phyloP scores from a whole-genome alignment of 2,113 vertebrate genomes.

The Odobenus rosmarus region DNA sequence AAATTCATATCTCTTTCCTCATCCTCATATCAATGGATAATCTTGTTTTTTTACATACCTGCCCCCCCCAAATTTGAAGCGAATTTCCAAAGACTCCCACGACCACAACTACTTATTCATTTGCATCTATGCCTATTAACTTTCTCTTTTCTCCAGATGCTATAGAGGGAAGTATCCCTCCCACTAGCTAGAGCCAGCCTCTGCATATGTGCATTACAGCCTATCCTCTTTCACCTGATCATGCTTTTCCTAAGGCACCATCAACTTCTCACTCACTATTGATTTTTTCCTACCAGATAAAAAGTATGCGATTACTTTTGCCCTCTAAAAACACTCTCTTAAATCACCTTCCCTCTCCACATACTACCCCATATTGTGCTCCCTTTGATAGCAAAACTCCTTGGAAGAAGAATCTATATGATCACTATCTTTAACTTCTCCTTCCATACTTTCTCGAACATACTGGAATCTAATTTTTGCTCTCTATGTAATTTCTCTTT shows the following conservation, averaged over 20 bases:
- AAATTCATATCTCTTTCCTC: not conserved
- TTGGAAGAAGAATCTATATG: not conserved
- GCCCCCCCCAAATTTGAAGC: not conserved
- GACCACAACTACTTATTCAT: not conserved
- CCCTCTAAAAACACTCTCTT: not conserved
- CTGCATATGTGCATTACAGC: not conserved
- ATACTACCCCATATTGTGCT: not conserved
- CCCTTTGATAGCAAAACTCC: not conserved
- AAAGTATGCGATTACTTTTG: not conserved
- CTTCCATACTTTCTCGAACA: not conserved
- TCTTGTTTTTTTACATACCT: not conserved
- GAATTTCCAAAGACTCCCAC: not conserved
- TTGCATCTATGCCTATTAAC: not conserved
- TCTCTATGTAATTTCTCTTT: not conserved
- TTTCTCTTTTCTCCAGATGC: not conserved
- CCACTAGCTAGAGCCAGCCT: not conserved
- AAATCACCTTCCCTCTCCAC: not conserved
- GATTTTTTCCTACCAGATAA: not conserved
- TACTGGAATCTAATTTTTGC: not conserved
- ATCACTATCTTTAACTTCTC: not conserved
- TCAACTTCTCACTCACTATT: not conserved
- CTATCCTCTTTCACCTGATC: not conserved
- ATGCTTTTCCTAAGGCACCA: not conserved
- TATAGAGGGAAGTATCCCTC: not conserved
- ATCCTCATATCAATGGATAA: not conserved